Conservation (phyloP, 2,888 invertebrate species). For the Microctonus hyperodae region DNA sequence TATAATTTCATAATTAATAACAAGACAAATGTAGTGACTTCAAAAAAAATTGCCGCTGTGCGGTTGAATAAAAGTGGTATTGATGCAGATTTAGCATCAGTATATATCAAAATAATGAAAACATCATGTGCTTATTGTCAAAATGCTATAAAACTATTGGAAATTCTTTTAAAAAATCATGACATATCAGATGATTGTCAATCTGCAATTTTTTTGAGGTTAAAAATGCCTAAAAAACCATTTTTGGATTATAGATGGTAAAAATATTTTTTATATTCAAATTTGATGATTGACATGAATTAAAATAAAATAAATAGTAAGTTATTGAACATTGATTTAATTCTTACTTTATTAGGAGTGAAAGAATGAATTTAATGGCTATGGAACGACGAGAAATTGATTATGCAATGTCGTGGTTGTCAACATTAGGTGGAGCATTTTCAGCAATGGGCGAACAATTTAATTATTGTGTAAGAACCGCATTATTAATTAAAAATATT, state of each 20-base stretch:
- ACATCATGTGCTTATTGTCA: slow-evolving; percentile 47
- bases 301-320: neutral
- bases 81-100: slow-evolving; percentile 52
- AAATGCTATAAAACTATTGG: slow-evolving; percentile 42
- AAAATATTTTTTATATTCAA: slow-evolving; percentile 44
- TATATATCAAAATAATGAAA: slow-evolving; percentile 44
- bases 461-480: slow-evolving; percentile 73
- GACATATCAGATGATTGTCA: neutral
- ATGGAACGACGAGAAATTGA: slow-evolving; percentile 79
- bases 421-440: slow-evolving; percentile 95
- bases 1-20: slow-evolving; percentile 29
- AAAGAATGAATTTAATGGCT: slow-evolving; percentile 63
- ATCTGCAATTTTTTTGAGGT: slow-evolving; percentile 59
- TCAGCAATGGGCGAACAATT: slow-evolving; percentile 93
- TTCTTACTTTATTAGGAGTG: slow-evolving; percentile 63
- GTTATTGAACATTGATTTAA: neutral
- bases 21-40: slow-evolving; percentile 6
- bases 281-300: neutral
- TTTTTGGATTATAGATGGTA: slow-evolving; percentile 77
- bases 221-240: slow-evolving; percentile 69
- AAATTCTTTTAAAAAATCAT: slow-evolving; percentile 13
- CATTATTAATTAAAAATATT: slow-evolving; percentile 1
- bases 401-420: slow-evolving; percentile 90
- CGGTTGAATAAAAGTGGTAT: slow-evolving; percentile 46
- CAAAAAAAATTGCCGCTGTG: slow-evolving; percentile 21